Evolutionary conservation across 1,140 invertebrate species (phyloP).

Genomic region (Glossosoma conforme): DNA sequence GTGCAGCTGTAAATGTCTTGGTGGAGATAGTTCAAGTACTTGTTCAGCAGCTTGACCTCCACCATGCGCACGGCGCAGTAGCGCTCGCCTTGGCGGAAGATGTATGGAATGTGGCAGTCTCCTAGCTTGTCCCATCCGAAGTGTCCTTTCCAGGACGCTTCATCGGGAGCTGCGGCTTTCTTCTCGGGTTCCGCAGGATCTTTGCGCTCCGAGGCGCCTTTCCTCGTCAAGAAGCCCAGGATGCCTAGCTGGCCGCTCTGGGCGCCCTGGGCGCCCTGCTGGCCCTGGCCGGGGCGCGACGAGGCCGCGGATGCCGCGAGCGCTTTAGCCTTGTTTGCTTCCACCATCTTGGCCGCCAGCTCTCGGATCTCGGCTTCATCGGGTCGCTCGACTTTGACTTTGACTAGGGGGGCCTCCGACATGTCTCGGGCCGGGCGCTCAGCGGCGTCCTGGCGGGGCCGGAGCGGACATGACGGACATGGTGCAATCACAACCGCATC

Average conservation of each 20-base stretch:
- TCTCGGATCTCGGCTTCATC: conserved; percentile 84
- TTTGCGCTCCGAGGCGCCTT: conserved; percentile 38
- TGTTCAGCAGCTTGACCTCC: conserved; percentile 81
- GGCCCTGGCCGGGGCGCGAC: conserved; percentile 37
- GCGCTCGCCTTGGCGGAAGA: conserved; percentile 76
- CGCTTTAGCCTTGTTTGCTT: conserved; percentile 73
- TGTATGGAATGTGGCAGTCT: conserved; percentile 81
- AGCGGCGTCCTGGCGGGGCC: conserved; percentile 10
- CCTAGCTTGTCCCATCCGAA: conserved; percentile 88
- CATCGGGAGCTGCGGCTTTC: conserved; percentile 59
- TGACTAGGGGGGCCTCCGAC: conserved; percentile 35
- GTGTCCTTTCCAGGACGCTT: conserved; percentile 74
- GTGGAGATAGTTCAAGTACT: conserved; percentile 75
- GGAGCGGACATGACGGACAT: conserved; percentile 6
- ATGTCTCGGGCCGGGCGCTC: conserved; percentile 12
- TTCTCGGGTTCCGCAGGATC: conserved; percentile 38
- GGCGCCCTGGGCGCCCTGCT: conserved; percentile 39
- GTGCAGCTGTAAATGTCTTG: conserved; percentile 82
- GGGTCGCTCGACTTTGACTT: conserved; percentile 74
- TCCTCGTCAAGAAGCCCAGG: conserved; percentile 54
- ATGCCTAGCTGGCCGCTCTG: conserved; percentile 53
- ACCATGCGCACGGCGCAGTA: conserved; percentile 89
- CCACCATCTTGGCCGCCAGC: conserved; percentile 79
- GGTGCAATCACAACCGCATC: too few relatives aligned
- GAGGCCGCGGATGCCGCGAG: conserved; percentile 47